A percentile compares a stretch with the other conserved stretches of the same genome.
Evolutionary conservation across 2,888 invertebrate species (phyloP).

Genomic region (Hydropsyche betteni): DNA sequence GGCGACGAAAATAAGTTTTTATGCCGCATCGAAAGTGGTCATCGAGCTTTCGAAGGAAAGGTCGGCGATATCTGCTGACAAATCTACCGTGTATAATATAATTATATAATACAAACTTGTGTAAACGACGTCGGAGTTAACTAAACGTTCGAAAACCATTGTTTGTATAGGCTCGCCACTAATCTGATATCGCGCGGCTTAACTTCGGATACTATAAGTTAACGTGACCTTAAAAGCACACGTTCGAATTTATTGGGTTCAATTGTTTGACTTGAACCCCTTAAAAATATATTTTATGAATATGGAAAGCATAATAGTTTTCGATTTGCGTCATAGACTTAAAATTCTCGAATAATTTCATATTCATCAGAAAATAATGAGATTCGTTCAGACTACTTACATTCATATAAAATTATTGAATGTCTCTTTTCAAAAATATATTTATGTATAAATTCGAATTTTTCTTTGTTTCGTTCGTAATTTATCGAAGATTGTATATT

Average conservation of each 20-base stretch:
- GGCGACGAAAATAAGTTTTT: conserved; percentile 7
- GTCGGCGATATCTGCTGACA: conserved; percentile 3
- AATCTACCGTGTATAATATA: background rate
- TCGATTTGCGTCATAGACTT: no score
- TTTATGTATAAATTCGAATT: no score
- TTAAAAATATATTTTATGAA: conserved; percentile 9
- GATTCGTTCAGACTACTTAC: no score
- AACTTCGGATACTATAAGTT: conserved; percentile 2
- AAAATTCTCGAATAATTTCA: no score
- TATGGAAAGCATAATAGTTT: no score
- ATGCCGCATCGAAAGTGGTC: background rate
- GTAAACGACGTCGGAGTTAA: no score
- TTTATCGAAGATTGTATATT: no score
- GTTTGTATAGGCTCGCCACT: conserved; percentile 19
- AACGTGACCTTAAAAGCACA: conserved; percentile 3
- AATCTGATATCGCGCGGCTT: conserved; percentile 22
- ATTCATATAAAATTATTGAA: no score
- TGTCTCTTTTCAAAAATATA: no score
- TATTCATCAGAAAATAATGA: no score
- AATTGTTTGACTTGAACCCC: conserved; percentile 1
- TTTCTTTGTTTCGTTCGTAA: no score
- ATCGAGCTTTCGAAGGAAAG: background rate
- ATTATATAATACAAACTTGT: no score
- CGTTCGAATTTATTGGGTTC: conserved; percentile 6
- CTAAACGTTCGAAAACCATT: conserved; percentile 10